These are phyloP conservation scores for Neuroterus valhalla DNA, from an alignment of 1,140 invertebrate genomes.

Conservation along the genomic window DNA sequence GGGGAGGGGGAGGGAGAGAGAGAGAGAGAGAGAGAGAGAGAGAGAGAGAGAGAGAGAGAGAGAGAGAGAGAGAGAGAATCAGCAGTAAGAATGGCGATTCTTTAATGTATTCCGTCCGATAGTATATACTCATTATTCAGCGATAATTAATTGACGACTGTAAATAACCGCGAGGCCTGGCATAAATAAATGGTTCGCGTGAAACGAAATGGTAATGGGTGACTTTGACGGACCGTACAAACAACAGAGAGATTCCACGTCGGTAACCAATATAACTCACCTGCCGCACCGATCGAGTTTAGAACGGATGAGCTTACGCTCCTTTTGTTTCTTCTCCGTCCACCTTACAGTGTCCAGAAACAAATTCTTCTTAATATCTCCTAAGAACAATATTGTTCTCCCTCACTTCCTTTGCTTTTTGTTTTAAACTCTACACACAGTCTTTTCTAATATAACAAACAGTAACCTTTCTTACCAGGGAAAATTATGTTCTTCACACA, in stretches of 20 bases:
- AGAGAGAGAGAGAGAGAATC: slow-evolving; percentile 21
- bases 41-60: slow-evolving; percentile 25
- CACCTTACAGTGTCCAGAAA: slow-evolving; percentile 45
- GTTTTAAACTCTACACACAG: no score
- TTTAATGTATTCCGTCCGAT: slow-evolving; percentile 70
- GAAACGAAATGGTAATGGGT: slow-evolving; percentile 73
- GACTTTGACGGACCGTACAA: slow-evolving; percentile 74
- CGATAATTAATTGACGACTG: slow-evolving; percentile 74
- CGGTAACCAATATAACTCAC: slow-evolving; percentile 69
- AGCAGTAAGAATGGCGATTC: slow-evolving; percentile 67
- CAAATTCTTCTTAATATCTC: slow-evolving; percentile 43
- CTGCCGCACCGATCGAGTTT: slow-evolving; percentile 57
- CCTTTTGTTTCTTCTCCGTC: slow-evolving; percentile 35
- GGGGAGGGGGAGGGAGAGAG: no score
- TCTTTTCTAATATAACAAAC: neutral
- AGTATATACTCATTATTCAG: slow-evolving; percentile 72
- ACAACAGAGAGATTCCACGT: slow-evolving; percentile 41
- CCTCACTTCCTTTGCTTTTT: slow-evolving; percentile 37
- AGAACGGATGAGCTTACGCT: slow-evolving; percentile 47
- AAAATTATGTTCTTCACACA: neutral
- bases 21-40: no score
- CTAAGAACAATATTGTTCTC: slow-evolving; percentile 43
- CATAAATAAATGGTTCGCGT: slow-evolving; percentile 73
- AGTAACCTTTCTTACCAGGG: neutral
- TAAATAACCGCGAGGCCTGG: slow-evolving; percentile 70